Evolutionary conservation across 37 sponge, comb jelly and placozoan species (phyloP), one percentile per base, ranked within the genome.

Genomic region (Spongilla lacustris): DNA sequence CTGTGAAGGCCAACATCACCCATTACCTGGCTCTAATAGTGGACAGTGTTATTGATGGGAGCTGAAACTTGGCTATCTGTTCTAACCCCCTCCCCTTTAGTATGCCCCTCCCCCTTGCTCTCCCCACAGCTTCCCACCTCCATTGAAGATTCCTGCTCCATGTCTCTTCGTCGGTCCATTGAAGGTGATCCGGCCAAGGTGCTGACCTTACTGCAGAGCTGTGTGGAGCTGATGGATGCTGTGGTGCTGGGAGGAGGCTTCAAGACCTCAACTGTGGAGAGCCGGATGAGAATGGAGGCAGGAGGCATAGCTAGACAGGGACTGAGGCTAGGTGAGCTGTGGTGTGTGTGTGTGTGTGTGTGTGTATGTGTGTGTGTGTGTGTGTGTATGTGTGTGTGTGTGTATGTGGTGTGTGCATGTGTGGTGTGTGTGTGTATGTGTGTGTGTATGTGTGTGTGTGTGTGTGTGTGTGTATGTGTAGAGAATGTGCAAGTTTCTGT

Each of bases 241-340:
- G 33, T 96, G 49, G 90, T 96, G 0, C 35, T 94, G 33, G 79
- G 73, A 28, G 85, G 90, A 25, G 34, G 74, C 4, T 66, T 92
- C 67, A 90, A 85, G 50, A 79, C 87, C 14, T 75, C 83, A 27
- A 29, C 58, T 3, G 85, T 96, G n/a, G 97, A 96, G 70, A 68
- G 83, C 19, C 85, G 89, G 34, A 73, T 94, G 78, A 94, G 74
- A 70, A 89, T 96, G 90, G 90, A 87, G 46, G 49, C 80, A 11
- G 95, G 95, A 70, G 97, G 97, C 26, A 81, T 87, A 66, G 38
- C 79, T 22, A 85, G 95, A 81, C 96, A 91, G 29, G 80, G 85
- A 23, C 85, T 96, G 17, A 89, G 97, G 81, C 71, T 96, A 72
- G 89, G 92, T 94, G n/a, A n/a, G n/a, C n/a, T n/a, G n/a, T n/a